Percentiles rank a stretch among this genome's conserved stretches.
Conservation (phyloP, 2,797 vertebrate genomes). For the Enteromius trimaculatus region DNA sequence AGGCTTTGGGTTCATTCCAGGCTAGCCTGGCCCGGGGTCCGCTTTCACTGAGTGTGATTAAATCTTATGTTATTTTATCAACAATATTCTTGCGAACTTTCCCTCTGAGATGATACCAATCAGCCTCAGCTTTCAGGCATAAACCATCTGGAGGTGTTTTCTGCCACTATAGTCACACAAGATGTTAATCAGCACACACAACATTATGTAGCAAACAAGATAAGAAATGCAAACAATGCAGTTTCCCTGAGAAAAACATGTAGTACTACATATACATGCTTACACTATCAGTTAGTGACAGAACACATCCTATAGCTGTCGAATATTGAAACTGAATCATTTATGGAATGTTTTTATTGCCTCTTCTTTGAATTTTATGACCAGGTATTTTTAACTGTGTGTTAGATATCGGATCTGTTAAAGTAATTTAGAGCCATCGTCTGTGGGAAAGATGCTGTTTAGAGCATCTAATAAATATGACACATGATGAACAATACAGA, state of each 20-base stretch:
- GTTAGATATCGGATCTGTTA: conserved; percentile 1
- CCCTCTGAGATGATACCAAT: conserved; percentile 18
- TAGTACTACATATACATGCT: not conserved
- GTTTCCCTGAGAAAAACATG: conserved; percentile 32
- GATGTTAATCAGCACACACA: conserved; percentile 39
- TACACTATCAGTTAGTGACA: conserved; percentile 17
- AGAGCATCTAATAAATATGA: conserved; percentile 13
- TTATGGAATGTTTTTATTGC: conserved; percentile 26
- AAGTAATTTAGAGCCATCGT: not conserved
- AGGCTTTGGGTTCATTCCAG: conserved; percentile 24
- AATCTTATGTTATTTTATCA: conserved; percentile 27
- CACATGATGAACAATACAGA: not conserved
- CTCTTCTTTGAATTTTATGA: not conserved
- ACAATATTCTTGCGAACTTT: conserved; percentile 17
- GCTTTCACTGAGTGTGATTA: conserved; percentile 20
- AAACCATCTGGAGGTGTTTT: conserved; percentile 42
- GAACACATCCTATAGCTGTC: not conserved
- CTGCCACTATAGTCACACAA: conserved; percentile 22
- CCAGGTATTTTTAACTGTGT: not conserved
- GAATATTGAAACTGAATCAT: conserved; percentile 16
- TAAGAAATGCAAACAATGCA: conserved; percentile 42
- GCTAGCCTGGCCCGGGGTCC: conserved; percentile 10
- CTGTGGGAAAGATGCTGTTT: conserved; percentile 21
- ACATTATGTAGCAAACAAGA: conserved; percentile 26
- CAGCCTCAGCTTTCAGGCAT: conserved; percentile 19